Base-by-base conservation (phyloP, 2,113 vertebrate species). In the Rhinolophus ferrumequinum region DNA sequence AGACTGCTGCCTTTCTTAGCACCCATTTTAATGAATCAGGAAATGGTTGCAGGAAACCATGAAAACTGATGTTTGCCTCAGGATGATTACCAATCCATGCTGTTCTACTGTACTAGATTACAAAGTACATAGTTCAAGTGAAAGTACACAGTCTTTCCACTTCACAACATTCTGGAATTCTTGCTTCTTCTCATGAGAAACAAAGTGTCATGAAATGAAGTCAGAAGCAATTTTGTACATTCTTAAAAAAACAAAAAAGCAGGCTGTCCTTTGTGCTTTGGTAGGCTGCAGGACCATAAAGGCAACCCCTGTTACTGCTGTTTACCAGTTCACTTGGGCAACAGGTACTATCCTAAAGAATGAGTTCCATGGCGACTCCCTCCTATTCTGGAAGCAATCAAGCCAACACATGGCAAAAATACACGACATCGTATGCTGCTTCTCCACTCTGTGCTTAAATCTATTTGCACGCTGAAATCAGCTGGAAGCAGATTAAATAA, bases 201-300 rank as follows among this genome's bases (percentile, higher is more conserved):
- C 21, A 35, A 72, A 26, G 77, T 58, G 58, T 58, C 50, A 12
- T 22, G 72, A 80, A 90, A 93, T 12, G 41, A 79, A 30, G 64
- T 52, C 64, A 52, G 60, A n/a, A 62, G n/a, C 58, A 62, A 80
- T 72, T 52, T 15, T 24, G 35, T 35, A 6, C 41, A 62, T 38
- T 50, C 33, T 47, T 44, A 6, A 50, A 14, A 3, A 80, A 28
- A 50, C 19, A 64, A 35, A 2, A 52, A 22, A 15, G 16, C 66
- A 26, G 22, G 1, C 15, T 82, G 52, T 67, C 21, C 38, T 64
- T 13, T 15, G 30, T 15, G 41, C 76, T 81, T 52, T 44, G 2
- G 41, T 2, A 11, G 24, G n/a, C 5, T 10, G 5, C 2, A 1
- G 26, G 56, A 67, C 62, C 12, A 4, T 3, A 3, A 0, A 0